Conservation (phyloP, 2,113 vertebrate species). For the Ictalurus furcatus region DNA sequence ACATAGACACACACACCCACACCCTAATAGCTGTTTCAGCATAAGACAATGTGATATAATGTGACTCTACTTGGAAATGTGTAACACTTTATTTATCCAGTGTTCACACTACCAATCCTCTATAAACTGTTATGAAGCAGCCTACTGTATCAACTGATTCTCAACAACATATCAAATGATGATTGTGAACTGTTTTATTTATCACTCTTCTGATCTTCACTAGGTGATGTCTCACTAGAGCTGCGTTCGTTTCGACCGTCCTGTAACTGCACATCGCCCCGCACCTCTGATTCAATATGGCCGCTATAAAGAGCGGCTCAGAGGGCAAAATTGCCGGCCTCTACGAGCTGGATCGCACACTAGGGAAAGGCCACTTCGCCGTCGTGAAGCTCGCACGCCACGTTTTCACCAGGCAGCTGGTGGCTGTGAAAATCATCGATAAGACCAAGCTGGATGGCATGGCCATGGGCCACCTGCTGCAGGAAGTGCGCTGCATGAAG, state of each 20-base stretch:
- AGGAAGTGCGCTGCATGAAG: constrained; percentile 90
- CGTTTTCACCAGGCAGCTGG: constrained; percentile 80
- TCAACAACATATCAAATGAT: no score
- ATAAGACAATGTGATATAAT: no score
- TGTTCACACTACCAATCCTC: no score
- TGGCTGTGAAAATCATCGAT: constrained; percentile 89
- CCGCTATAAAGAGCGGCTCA: constrained; percentile 55
- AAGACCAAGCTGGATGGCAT: constrained; percentile 82
- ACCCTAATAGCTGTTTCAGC: no score
- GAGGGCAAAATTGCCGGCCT: constrained; percentile 81
- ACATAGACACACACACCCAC: no score
- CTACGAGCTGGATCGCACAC: constrained; percentile 82
- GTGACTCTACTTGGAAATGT: no score
- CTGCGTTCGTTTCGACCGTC: background rate
- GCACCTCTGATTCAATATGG: constrained; percentile 63
- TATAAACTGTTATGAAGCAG: no score
- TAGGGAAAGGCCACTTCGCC: constrained; percentile 85
- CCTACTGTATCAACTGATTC: no score
- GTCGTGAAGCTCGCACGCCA: constrained; percentile 85
- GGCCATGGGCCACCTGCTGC: constrained; percentile 81
- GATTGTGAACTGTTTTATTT: background rate
- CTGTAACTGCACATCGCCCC: constrained; percentile 8
- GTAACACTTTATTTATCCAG: no score
- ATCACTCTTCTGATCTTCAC: constrained; percentile 18
- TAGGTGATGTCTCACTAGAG: constrained; percentile 49